Base-by-base conservation (phyloP, 2,888 invertebrate species). In the Raillietiella orientalis region DNA sequence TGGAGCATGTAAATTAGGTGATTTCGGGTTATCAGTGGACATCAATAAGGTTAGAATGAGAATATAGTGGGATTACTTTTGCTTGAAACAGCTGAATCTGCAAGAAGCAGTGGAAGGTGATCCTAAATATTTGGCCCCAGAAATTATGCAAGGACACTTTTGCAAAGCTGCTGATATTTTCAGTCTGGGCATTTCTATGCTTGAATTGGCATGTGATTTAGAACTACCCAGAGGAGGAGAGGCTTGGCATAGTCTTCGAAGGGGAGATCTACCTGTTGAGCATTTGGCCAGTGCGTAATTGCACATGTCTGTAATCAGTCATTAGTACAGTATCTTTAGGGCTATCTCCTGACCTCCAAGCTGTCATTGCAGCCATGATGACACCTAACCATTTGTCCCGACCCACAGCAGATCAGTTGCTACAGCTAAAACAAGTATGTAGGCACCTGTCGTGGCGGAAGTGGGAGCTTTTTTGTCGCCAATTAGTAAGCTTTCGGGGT, bases 121-220 rank as follows among this genome's bases (percentile, higher is more conserved):
- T 44, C 58, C 63, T 1, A 61, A 63, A 33, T 71, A 71, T 41
- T 47, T 71, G 35, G 66, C 70, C 1, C 56, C 60, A 14, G 70
- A 71, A 47, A 22, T 22, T 8, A 47, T 70, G 40, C 50, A 58
- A 32, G 58, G 57, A 11, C 45, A 49, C 20, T 63, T 64, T 39
- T 56, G 61, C 3, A 58, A 61, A 35, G 56, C 63, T 12, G 66
- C 65, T 13, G 70, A 72, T 44, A 58, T 70, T 23, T 67, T 66
- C 40, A 62, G 66, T 37, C 44, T 72, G 24, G 70, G 69, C 3
- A 58, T 71, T 34, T 59, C 62, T 4, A 53, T 67, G 32, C 41
- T 71, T 26, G 69, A 71, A 41, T 39, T 70, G 21, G 58, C 64
- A 2, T 58, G 59, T 33, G 64, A 64, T 44, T 50, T 69, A 30